Percentiles rank a stretch among this genome's conserved stretches.
phyloP scores from a whole-genome alignment of 1,140 invertebrate species.

The Argopecten irradians region DNA sequence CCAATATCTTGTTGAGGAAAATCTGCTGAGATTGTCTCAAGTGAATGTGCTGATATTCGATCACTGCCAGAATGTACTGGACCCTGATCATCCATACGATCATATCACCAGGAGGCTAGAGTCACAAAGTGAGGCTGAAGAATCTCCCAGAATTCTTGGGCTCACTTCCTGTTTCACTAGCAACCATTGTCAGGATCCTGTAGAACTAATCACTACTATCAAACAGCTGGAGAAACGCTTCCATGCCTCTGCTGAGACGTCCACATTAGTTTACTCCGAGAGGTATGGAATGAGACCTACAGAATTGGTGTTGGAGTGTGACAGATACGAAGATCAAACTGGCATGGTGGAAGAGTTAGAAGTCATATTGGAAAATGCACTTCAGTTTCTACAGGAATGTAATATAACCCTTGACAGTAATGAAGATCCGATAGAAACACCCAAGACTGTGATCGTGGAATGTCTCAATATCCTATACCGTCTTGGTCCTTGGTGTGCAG shows the following conservation, averaged over 20 bases:
- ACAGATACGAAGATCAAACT: conserved; percentile 66
- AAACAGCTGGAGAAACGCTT: conserved; percentile 83
- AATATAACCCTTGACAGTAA: conserved; percentile 61
- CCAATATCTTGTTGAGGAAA: conserved; percentile 83
- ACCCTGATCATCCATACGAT: conserved; percentile 74
- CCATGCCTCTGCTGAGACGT: conserved; percentile 72
- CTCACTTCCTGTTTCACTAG: conserved; percentile 86
- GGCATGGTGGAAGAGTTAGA: conserved; percentile 62
- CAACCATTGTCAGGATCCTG: conserved; percentile 81
- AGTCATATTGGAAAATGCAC: conserved; percentile 62
- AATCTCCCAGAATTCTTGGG: conserved; percentile 86
- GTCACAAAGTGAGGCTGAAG: conserved; percentile 27
- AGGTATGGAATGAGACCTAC: conserved; percentile 79
- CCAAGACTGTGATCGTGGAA: conserved; percentile 69
- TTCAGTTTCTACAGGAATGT: conserved; percentile 72
- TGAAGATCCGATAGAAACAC: conserved; percentile 58
- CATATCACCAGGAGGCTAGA: conserved; percentile 71
- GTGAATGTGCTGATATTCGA: conserved; percentile 94
- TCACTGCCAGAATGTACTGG: conserved; percentile 90
- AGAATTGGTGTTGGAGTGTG: conserved; percentile 81
- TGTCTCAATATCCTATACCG: conserved; percentile 73
- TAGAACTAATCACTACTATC: conserved; percentile 83
- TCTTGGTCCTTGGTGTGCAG: conserved; percentile 81
- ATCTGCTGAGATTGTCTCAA: conserved; percentile 80
- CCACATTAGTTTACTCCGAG: conserved; percentile 85